Conservation (phyloP, 1,140 invertebrate genomes). For the Drosophila bifasciata region DNA sequence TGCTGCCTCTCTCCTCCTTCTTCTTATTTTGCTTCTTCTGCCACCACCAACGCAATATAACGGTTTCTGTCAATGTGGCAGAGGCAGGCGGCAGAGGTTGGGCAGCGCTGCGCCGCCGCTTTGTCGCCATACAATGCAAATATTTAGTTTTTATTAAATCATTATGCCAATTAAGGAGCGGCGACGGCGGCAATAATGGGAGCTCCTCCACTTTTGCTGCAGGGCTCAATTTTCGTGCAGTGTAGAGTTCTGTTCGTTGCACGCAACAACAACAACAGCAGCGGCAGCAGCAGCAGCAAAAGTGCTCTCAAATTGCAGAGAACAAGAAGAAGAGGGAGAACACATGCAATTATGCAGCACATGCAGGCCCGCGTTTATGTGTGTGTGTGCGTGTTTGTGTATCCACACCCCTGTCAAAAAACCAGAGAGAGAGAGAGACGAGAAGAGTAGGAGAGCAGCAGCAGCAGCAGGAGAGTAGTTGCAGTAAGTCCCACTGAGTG, state of each 20-base stretch:
- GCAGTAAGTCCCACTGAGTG: slow-evolving; percentile 59
- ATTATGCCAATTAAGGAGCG: slow-evolving; percentile 78
- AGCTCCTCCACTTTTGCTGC: slow-evolving; percentile 3
- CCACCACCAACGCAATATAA: slow-evolving; percentile 63
- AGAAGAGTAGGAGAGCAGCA: slow-evolving; percentile 3
- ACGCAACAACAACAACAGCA: slow-evolving; percentile 35
- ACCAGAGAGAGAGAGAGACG: slow-evolving; percentile 21
- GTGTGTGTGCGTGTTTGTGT: slow-evolving; percentile 48
- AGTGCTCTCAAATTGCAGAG: slow-evolving; percentile 14
- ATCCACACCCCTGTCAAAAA: slow-evolving; percentile 70
- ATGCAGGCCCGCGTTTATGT: slow-evolving; percentile 41
- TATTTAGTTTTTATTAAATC: slow-evolving; percentile 82
- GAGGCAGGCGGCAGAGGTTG: slow-evolving; percentile 13
- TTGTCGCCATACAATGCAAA: slow-evolving; percentile 74
- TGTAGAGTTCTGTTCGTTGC: slow-evolving; percentile 57
- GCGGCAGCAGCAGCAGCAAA: slow-evolving; percentile 33
- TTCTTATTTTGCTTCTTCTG: slow-evolving; percentile 19
- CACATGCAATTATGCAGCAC: slow-evolving; percentile 76
- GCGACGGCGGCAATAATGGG: slow-evolving; percentile 26
- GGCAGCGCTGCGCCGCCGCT: slow-evolving; percentile 32
- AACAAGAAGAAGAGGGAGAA: slow-evolving; percentile 6
- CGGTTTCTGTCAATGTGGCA: slow-evolving; percentile 37
- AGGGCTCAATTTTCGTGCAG: slow-evolving; percentile 61
- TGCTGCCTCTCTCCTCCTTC: slow-evolving; percentile 45
- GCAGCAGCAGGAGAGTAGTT: slow-evolving; percentile 31